Evolutionary conservation across 2,888 invertebrate species (phyloP), one percentile per base, ranked within the genome.

Genomic region (Coenonympha arcania): DNA sequence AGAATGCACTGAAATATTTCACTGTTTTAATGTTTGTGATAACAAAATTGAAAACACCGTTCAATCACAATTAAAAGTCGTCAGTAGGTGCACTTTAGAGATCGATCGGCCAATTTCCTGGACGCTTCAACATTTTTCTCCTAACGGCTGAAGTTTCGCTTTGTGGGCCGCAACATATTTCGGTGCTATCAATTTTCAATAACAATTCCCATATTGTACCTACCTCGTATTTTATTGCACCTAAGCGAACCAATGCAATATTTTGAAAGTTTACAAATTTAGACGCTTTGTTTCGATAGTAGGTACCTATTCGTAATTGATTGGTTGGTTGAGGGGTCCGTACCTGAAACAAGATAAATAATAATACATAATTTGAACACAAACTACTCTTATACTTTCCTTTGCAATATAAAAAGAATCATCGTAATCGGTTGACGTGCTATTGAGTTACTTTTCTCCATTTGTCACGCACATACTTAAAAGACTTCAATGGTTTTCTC

Each of bases 141-240:
- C 4, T 4, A 24, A 24, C 39, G 15, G 15, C 22, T 8, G 16
- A 15, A 39, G 30, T 16, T 16, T 39, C 24, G 39, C 39, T 39
- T 39, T 39, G 39, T 39, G 22, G 24, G 22, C 22, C 15, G 24
- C 39, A 13, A 39, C 22, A 39, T 39, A 39, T 39, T 39, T 39
- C 39, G 15, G 15, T 22, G 22, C 39, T 39, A 39, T 39, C 39
- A 39, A 39, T 39, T 39, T 39, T 24, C 39, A 22, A 39, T 39
- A 39, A 39, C 39, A 24, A 39, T 24, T 39, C 24, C 24, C 8
- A 22, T 15, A 39, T 39, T 39, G 39, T 39, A 39, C 24, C 24
- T 6, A 22, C 9, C 22, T 39, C 24, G 39, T 39, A 39, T 39
- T 39, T 39, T 39, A 39, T 39, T 9, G 39, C 22, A 24, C 39